Percentiles rank a stretch among this genome's conserved stretches.
Conservation (phyloP, 64 coral and sea anemone species). For the Montipora foliosa region DNA sequence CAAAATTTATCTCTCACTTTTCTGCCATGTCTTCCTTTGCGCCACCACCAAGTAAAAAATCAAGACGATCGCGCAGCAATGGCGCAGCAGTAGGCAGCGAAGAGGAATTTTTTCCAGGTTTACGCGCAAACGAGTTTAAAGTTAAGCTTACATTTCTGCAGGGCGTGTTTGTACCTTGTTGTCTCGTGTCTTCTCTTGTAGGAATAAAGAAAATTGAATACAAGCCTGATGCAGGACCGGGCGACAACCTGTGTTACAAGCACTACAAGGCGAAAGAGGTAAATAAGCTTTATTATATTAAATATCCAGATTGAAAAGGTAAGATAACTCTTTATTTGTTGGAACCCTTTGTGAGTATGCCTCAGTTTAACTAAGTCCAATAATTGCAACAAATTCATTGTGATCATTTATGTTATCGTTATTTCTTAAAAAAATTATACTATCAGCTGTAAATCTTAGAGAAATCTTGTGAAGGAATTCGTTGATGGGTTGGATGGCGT, state of each 20-base stretch:
- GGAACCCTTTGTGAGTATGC: no score
- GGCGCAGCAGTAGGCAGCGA: conserved; percentile 40
- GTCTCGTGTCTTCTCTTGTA: conserved; percentile 3
- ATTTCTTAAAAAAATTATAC: no score
- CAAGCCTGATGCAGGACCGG: conserved; percentile 75
- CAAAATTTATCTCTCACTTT: neutral
- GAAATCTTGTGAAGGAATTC: no score
- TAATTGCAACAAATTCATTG: no score
- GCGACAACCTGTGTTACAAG: conserved; percentile 84
- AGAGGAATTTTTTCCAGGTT: conserved; percentile 82
- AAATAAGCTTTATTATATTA: no score
- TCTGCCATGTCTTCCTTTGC: conserved; percentile 92
- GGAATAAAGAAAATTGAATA: conserved; percentile 84
- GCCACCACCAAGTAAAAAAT: conserved; percentile 71
- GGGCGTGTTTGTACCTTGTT: neutral
- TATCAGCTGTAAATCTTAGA: no score
- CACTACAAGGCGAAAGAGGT: conserved; percentile 88
- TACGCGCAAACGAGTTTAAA: neutral
- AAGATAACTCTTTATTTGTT: no score
- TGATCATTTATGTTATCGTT: no score
- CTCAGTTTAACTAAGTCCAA: no score
- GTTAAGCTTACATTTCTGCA: neutral
- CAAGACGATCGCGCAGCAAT: conserved; percentile 58
- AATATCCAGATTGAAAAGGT: no score
- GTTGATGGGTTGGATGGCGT: no score